Evolutionary conservation across 2,113 vertebrate species (phyloP), one percentile per base, ranked within the genome.

Genomic region (Abramis brama): DNA sequence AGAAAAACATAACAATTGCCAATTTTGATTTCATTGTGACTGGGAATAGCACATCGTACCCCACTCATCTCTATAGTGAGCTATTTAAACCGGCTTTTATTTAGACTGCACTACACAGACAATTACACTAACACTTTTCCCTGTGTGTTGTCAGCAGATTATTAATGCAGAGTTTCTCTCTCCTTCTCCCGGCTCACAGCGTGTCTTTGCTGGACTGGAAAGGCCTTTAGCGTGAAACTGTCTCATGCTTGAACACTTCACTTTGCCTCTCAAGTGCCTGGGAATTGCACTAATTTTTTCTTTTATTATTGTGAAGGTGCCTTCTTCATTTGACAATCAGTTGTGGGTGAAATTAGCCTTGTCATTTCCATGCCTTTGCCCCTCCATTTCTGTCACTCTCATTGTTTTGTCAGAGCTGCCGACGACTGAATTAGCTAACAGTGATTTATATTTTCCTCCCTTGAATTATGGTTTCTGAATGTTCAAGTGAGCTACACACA

Each of bases 401-500:
- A 50, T 47, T 80, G 57, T 68, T 47, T 47, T 47, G 79, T 80
- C 79, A 64, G 23, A 45, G 36, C 15, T 47, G 79, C 23, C 8
- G 8, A 64, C 7, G 79, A 23, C 74, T 86, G 86, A n/a, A 70
- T 88, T 79, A 30, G 23, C 89, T 55, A 59, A 43, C 68, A 47
- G 83, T 83, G 87, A 86, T 90, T 86, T 79, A 88, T 85, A n/a
- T 57, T 59, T 82, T 85, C 33, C 73, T 85, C 78, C 33, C 43
- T 64, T 73, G 39, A 39, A 52, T 78, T 78, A 64, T 36, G 21
- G 86, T 50, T 80, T 80, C 68, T 50, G 55, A 73, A 59, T 15
- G 23, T 74, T 76, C 7, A 70, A 36, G 47, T 76, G n/a, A 60
- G 33, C n/a, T n/a, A 59, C 64, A 85, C 66, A 76, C 7, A 12